Evolutionary conservation across 2,888 invertebrate genomes (phyloP).

Genomic region (Scaptodrosophila latifasciaeformis): DNA sequence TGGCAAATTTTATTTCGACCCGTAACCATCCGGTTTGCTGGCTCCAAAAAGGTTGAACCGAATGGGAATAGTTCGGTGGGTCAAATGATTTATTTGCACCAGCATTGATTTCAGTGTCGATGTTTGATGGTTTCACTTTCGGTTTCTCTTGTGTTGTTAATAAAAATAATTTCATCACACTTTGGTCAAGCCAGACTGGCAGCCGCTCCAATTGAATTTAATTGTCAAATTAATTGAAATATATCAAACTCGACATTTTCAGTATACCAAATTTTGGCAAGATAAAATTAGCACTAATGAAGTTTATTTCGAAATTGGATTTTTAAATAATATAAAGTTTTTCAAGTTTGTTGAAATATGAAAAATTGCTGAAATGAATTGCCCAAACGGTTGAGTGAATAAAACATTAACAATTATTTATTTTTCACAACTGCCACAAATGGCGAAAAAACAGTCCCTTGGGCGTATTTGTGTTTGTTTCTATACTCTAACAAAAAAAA

Average conservation of each 20-base stretch:
- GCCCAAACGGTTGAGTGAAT: constrained; percentile 35
- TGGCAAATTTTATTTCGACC: constrained; percentile 49
- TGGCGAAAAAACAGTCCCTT: constrained; percentile 1
- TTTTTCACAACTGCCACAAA: constrained; percentile 25
- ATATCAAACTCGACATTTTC: too few species aligned
- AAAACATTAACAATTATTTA: constrained; percentile 40
- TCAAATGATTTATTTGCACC: constrained; percentile 55
- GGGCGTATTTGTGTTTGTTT: constrained; percentile 11
- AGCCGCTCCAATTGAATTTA: too few species aligned
- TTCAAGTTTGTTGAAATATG: constrained; percentile 21
- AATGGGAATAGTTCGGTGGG: too few species aligned
- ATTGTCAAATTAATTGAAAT: too few species aligned
- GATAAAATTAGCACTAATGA: too few species aligned
- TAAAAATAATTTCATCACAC: too few species aligned
- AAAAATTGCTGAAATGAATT: constrained; percentile 34
- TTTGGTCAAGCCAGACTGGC: too few species aligned
- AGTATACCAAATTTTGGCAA: too few species aligned
- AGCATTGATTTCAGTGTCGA: constrained; percentile 54
- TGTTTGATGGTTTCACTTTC: constrained; percentile 25
- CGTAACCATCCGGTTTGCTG: too few species aligned
- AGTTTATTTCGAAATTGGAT: too few species aligned
- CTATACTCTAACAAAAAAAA: neutral
- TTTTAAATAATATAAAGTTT: too few species aligned
- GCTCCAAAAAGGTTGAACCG: too few species aligned
- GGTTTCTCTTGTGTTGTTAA: constrained; percentile 11